Evolutionary conservation across 2,888 invertebrate species (phyloP), one percentile per base, ranked within the genome.

Genomic region (Sesia bembeciformis): DNA sequence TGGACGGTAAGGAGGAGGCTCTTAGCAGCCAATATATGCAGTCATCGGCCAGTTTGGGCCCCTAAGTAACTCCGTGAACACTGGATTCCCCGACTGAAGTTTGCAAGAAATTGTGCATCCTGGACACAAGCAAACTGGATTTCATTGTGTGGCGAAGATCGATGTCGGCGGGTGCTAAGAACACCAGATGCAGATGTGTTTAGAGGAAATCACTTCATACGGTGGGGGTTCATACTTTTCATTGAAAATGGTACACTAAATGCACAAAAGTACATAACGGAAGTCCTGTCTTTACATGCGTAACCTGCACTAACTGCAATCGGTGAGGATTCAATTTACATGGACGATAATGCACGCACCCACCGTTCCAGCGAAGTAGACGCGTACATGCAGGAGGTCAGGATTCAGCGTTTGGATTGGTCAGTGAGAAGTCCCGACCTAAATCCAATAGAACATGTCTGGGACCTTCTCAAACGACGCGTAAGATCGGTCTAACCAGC

Each of bases 201-300:
- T 54, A 41, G 53, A 54, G 55, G 55, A 58, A 52, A 56, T 54
- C 53, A 52, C 50, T 38, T 41, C 41, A 49, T 55, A 58, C 46
- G 52, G 52, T 50, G 56, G 49, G 23, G 53, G 53, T 40, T 56
- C 51, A 40, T 54, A 55, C 49, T 57, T n/a, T 54, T 56, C 46
- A 23, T 23, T 2, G 55, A 54, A 54, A 58, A 60, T 55, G 52
- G 56, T 51, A 54, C 56, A 58, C 50, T 58, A 50, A 54, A 53
- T 57, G 57, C 43, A 42, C 58, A 58, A 39, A 23, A 53, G 52
- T 54, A 54, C 57, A 52, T 54, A 57, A 54, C 54, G 41, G 42
- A 56, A 57, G 7, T 54, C 42, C 53, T 51, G 4, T 40, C n/a
- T 52, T 4, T 40, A 39, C 52, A 54, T 53, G 53, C 52, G 43